These are phyloP conservation scores for Bufo bufo DNA, from an alignment of 2,113 vertebrate species.

Conservation along the genomic window DNA sequence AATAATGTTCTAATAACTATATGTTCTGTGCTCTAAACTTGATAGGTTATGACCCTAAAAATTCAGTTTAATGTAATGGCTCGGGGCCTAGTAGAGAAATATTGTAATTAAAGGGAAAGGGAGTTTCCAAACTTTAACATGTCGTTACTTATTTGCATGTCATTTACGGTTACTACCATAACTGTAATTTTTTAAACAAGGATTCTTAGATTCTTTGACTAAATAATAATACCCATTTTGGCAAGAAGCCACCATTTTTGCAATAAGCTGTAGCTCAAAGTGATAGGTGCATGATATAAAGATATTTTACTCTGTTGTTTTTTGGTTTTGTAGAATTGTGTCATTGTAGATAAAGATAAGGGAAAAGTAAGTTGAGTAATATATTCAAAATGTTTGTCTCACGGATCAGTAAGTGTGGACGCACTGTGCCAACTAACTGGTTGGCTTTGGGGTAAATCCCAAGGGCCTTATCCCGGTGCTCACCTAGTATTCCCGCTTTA, in stretches of 20 bases:
- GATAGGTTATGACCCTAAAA: not conserved
- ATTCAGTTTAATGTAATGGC: not conserved
- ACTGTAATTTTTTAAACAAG: not conserved
- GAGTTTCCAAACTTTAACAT: constrained; percentile 1
- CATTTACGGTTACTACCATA: too few species aligned
- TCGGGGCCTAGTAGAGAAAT: not conserved
- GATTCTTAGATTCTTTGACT: not conserved
- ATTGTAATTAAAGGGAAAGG: not conserved
- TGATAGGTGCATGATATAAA: not conserved
- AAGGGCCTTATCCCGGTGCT: too few species aligned
- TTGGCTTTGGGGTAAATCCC: too few species aligned
- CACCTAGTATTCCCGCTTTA: too few species aligned
- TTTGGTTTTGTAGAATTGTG: not conserved
- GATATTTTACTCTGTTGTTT: not conserved
- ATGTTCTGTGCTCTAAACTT: not conserved
- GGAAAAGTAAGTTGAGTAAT: not conserved
- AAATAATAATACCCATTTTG: not conserved
- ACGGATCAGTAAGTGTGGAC: too few species aligned
- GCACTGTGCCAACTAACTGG: too few species aligned
- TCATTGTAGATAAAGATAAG: not conserved
- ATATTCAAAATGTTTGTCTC: too few species aligned
- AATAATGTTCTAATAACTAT: not conserved
- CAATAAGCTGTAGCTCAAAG: not conserved
- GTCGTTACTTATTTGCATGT: not conserved
- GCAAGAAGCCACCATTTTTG: too few species aligned